phyloP scores from a whole-genome alignment of 1,140 invertebrate species.

The Brachionus rubens region DNA sequence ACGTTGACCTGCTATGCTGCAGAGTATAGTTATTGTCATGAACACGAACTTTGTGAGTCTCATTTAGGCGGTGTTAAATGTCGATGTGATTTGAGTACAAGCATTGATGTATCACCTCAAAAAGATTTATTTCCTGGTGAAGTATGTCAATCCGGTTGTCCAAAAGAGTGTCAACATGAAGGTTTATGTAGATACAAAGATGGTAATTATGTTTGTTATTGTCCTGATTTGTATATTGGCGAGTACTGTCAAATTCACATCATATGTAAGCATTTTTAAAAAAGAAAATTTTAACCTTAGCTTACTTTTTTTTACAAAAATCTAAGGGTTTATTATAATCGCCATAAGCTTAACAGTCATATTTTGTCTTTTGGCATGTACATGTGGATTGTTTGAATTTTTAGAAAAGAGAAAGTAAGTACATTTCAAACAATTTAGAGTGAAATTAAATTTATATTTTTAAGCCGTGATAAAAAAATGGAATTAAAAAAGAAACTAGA shows the following conservation, averaged over 20 bases:
- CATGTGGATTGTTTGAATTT: not conserved
- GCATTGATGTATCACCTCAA: constrained; percentile 8
- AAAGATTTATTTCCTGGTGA: constrained; percentile 22
- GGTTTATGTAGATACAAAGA: not conserved
- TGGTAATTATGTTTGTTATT: not conserved
- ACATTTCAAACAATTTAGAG: not conserved
- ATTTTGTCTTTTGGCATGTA: not conserved
- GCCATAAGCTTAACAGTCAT: not conserved
- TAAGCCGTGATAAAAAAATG: not conserved
- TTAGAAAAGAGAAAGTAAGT: not conserved
- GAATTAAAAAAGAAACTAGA: not conserved
- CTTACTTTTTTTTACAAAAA: not conserved
- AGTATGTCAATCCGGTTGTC: not conserved
- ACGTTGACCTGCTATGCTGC: not conserved
- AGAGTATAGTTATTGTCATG: not conserved
- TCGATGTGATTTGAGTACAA: not conserved
- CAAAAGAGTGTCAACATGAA: not conserved
- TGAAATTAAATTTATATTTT: not conserved
- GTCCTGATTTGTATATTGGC: constrained; percentile 10
- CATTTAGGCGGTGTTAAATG: not conserved
- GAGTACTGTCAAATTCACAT: constrained; percentile 17
- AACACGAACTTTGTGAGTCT: not conserved
- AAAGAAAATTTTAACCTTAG: not conserved
- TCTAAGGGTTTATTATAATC: constrained; percentile 4
- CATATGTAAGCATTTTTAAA: constrained; percentile 4